Evolutionary conservation across 2,113 vertebrate species (phyloP).

Genomic region (Isurus oxyrinchus): DNA sequence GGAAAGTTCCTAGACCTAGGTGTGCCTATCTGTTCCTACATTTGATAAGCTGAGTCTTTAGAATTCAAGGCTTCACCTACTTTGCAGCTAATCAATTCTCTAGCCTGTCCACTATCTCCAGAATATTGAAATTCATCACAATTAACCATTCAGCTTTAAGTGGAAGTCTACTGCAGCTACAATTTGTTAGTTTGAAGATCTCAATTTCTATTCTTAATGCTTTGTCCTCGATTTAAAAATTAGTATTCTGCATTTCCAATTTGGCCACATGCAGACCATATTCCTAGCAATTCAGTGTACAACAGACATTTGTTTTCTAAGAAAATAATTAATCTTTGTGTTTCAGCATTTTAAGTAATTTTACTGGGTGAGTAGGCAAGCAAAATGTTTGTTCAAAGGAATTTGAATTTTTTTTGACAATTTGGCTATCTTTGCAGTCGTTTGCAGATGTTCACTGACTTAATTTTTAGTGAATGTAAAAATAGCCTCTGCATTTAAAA

Average conservation of each 20-base stretch:
- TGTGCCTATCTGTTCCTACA: no score
- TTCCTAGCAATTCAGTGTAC: neutral
- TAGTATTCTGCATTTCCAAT: neutral
- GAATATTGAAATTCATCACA: neutral
- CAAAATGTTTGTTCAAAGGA: neutral
- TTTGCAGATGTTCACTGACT: neutral
- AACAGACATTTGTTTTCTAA: neutral
- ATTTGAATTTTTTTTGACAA: neutral
- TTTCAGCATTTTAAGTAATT: neutral
- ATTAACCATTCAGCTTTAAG: neutral
- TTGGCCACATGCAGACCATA: neutral
- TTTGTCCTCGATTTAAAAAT: neutral
- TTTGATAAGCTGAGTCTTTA: neutral
- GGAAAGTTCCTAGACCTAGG: no score
- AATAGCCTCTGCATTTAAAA: neutral
- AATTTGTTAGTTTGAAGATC: neutral
- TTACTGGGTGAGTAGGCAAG: neutral
- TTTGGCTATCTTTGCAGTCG: neutral
- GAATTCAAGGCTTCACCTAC: neutral
- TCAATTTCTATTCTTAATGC: neutral
- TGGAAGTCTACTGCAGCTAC: neutral
- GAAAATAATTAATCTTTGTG: neutral
- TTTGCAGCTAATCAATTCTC: neutral
- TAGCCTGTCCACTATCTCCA: neutral
- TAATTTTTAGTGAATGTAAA: neutral